phyloP scores from a whole-genome alignment of 2,797 vertebrate species.

The Danio choprae region DNA sequence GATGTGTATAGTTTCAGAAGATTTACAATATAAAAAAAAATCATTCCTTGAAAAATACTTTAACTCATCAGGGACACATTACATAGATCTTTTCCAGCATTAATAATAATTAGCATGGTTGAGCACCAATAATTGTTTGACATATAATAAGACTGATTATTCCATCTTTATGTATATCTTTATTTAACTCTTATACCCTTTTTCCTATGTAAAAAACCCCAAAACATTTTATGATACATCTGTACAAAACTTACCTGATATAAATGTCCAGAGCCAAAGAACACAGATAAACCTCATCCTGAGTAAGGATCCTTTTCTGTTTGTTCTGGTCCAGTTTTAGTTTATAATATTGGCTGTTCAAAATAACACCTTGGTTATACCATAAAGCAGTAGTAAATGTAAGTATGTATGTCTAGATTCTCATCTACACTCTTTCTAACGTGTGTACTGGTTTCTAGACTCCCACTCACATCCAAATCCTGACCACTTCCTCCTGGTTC shows the following conservation, averaged over 20 bases:
- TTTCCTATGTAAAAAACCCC: no score
- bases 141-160: no score
- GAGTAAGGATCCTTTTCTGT: background rate
- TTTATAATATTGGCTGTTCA: background rate
- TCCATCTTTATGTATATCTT: no score
- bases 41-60: no score
- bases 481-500: slow-evolving; percentile 11
- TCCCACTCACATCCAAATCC: background rate
- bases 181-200: no score
- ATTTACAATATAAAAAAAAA: no score
- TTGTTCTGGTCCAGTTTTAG: background rate
- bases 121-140: no score
- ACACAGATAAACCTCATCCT: background rate
- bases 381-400: background rate
- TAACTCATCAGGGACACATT: no score
- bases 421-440: background rate
- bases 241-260: slow-evolving; percentile 4
- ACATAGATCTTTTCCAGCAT: no score
- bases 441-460: background rate
- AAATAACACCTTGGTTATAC: background rate
- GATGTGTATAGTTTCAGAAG: no score
- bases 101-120: no score
- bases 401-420: background rate
- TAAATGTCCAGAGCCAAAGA: slow-evolving; percentile 20
- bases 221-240: no score